phyloP scores from a whole-genome alignment of 2,797 vertebrate species.

The Gephyroberyx darwinii region DNA sequence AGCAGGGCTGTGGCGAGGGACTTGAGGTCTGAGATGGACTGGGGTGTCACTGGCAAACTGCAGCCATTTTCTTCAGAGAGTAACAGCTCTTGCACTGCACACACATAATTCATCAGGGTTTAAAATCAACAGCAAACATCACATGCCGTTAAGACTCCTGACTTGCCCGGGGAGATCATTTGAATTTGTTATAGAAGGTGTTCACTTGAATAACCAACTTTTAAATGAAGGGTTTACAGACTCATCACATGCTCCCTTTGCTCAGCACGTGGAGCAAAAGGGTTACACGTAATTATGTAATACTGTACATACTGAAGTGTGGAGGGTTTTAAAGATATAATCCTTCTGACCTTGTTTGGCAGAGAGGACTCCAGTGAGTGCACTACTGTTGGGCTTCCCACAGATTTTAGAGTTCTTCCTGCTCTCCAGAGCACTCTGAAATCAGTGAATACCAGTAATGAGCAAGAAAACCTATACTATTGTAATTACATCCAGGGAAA shows the following conservation, averaged over 20 bases:
- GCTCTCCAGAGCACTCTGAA: slow-evolving; percentile 93
- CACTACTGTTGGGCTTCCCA: slow-evolving; percentile 89
- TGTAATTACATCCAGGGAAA: background rate
- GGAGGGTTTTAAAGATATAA: background rate
- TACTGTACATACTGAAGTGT: background rate
- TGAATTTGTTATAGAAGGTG: background rate
- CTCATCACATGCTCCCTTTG: no score
- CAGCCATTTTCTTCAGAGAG: slow-evolving; percentile 93
- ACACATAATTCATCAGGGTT: slow-evolving; percentile 1
- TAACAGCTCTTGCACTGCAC: slow-evolving; percentile 84
- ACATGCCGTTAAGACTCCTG: background rate
- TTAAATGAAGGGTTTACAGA: background rate
- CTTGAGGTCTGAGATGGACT: slow-evolving; percentile 97
- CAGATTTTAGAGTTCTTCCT: slow-evolving; percentile 89
- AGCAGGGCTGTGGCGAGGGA: slow-evolving; percentile 95
- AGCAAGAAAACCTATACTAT: background rate
- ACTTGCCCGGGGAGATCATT: background rate
- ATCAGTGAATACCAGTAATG: slow-evolving; percentile 12
- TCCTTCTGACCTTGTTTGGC: slow-evolving; percentile 92
- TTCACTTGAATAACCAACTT: background rate
- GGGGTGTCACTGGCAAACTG: slow-evolving; percentile 93
- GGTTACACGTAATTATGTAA: slow-evolving; percentile 2
- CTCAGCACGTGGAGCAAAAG: background rate
- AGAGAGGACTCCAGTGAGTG: slow-evolving; percentile 94
- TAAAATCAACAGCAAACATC: background rate